These are phyloP conservation scores for Epistrophe eligans DNA, from an alignment of 2,888 invertebrate genomes.

Conservation along the genomic window DNA sequence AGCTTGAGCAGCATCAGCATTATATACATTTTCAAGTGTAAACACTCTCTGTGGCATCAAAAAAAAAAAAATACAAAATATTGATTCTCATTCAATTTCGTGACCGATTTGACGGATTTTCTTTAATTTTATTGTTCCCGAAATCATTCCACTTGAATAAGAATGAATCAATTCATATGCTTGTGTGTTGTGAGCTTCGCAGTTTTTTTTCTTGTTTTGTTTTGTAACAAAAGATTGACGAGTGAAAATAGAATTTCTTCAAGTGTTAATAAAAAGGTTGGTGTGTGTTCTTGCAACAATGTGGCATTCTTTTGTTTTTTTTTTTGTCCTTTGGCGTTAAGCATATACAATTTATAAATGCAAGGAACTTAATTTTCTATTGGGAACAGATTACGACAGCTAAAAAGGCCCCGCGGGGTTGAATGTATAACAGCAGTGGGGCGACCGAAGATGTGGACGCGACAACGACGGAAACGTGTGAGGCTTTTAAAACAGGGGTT, in stretches of 20 bases:
- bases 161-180: constrained; percentile 37
- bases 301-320: constrained; percentile 7
- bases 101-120: constrained; percentile 49
- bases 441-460: not conserved
- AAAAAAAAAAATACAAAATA: constrained; percentile 15
- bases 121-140: constrained; percentile 55
- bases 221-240: constrained; percentile 29
- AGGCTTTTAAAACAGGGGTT: not conserved
- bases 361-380: constrained; percentile 15
- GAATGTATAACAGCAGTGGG: not conserved
- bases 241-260: constrained; percentile 47
- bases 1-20: not conserved
- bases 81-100: constrained; percentile 29
- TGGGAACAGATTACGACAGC: constrained; percentile 7
- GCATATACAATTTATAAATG: constrained; percentile 12
- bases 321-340: constrained; percentile 12
- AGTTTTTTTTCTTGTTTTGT: not conserved
- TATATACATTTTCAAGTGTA: constrained; percentile 23
- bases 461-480: not conserved
- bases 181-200: constrained; percentile 9
- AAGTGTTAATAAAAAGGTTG: constrained; percentile 39
- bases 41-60: constrained; percentile 48
- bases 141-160: constrained; percentile 56
- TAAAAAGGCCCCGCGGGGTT: constrained; percentile 4
- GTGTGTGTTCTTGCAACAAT: constrained; percentile 17